Percentiles rank a stretch among this genome's conserved stretches.
Evolutionary conservation across 2,888 invertebrate genomes (phyloP).

Genomic region (Lamellibrachia satsuma): DNA sequence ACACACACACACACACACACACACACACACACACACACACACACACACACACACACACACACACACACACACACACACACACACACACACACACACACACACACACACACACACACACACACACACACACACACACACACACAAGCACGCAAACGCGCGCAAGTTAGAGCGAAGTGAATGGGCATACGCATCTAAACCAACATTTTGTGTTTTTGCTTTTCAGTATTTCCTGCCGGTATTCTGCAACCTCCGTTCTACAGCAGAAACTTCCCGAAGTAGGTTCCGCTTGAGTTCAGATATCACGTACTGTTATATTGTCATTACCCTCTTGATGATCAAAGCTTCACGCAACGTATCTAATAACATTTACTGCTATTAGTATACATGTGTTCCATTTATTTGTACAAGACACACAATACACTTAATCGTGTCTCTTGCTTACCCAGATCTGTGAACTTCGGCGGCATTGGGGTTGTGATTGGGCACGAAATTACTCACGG

Average conservation of each 20-base stretch:
- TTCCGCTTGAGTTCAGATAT: neutral
- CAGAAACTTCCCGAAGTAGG: conserved; percentile 76
- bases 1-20: neutral
- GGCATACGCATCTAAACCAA: neutral
- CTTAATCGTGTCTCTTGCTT: neutral
- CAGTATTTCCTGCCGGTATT: conserved; percentile 59
- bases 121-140: neutral
- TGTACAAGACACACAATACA: too few species aligned
- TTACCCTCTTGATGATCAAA: neutral
- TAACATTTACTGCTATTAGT: too few species aligned
- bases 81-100: too few species aligned
- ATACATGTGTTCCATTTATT: too few species aligned
- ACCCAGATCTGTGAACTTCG: conserved; percentile 85
- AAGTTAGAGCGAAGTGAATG: neutral
- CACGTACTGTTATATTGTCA: neutral
- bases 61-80: too few species aligned
- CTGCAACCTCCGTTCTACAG: conserved; percentile 68
- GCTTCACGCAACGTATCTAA: too few species aligned
- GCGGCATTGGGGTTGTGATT: conserved; percentile 97
- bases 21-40: too few species aligned
- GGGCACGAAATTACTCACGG: conserved; percentile 96
- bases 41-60: too few species aligned
- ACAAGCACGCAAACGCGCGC: neutral
- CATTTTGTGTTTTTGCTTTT: neutral
- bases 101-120: too few species aligned